Base-by-base conservation (phyloP, 2,888 invertebrate species). In the Alcis repandata region DNA sequence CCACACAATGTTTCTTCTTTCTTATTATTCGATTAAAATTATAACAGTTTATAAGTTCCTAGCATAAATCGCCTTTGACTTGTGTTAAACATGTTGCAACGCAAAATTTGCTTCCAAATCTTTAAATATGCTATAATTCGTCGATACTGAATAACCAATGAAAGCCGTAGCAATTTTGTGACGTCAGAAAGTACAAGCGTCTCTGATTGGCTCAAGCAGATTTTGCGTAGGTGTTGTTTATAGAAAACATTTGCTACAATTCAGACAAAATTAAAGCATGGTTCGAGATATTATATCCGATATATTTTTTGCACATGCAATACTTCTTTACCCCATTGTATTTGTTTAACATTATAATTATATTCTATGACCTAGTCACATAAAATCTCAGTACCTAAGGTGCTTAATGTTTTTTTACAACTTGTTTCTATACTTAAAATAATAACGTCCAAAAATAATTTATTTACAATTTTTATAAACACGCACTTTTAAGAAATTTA, bases 401-500 rank as follows among this genome's bases (percentile, higher is more conserved):
- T 72, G 59, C 68, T 60, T 52, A n/a, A 27, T 20, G 13, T 59
- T 53, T 67, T 27, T 59, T 67, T 53, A 48, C 45, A 54, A 63
- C 59, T 43, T 43, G 48, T 63, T 51, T 58, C 40, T 48, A 56
- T 38, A 63, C 69, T 72, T 64, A 75, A 71, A 56, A 68, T 72
- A 54, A 69, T 73, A 74, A 79, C 82, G 82, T 81, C 82, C 80
- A 79, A 75, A 27, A 74, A 73, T 54, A 57, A 20, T 70, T 79
- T 80, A 78, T 79, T 81, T 80, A 79, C 72, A 78, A 70, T 71
- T 57, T 71, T 71, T 73, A 76, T 70, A 76, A 75, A 69, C 67
- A 78, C 67, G 72, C 69, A 71, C 65, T 61, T 61, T 61, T 64
- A 67, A 59, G 57, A 68, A 68, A 68, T 61, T 54, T 56, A 11